Conservation (phyloP, 2,797 vertebrate species). For the Eleutherodactylus coqui region DNA sequence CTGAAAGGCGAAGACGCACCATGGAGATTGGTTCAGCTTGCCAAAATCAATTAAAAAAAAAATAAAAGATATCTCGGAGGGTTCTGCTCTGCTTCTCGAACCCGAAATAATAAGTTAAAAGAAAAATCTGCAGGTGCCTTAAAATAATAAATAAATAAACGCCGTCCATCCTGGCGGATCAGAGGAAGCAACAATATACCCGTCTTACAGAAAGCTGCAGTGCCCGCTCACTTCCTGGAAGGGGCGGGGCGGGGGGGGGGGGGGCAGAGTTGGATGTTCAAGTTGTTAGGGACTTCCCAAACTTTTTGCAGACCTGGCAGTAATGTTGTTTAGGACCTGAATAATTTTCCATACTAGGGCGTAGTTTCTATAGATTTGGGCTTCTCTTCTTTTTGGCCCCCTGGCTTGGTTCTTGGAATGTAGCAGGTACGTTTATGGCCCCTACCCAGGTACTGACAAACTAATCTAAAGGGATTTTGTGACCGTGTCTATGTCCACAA, state of each 20-base stretch:
- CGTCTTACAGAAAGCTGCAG: not conserved
- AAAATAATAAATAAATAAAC: slow-evolving; percentile 37
- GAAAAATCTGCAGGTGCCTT: not conserved
- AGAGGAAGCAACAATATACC: not conserved
- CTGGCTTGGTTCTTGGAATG: too few species aligned
- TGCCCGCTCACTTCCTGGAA: not conserved
- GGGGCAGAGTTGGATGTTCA: not conserved
- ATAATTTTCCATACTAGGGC: too few species aligned
- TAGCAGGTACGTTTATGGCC: too few species aligned
- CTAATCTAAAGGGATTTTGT: too few species aligned
- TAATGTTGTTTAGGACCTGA: too few species aligned
- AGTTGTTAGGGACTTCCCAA: too few species aligned
- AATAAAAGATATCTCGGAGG: not conserved
- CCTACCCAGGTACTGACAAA: too few species aligned
- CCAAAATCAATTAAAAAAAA: not conserved
- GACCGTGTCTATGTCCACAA: too few species aligned
- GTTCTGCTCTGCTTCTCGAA: not conserved
- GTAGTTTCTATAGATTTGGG: too few species aligned
- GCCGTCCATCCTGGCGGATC: not conserved
- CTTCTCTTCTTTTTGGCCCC: too few species aligned
- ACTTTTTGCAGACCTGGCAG: too few species aligned
- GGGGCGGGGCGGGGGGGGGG: not conserved
- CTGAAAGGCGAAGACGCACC: not conserved
- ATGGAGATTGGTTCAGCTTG: not conserved
- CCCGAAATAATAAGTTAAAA: slow-evolving; percentile 39